Conservation (phyloP, 1,140 invertebrate genomes). For the Heliconius melpomene region DNA sequence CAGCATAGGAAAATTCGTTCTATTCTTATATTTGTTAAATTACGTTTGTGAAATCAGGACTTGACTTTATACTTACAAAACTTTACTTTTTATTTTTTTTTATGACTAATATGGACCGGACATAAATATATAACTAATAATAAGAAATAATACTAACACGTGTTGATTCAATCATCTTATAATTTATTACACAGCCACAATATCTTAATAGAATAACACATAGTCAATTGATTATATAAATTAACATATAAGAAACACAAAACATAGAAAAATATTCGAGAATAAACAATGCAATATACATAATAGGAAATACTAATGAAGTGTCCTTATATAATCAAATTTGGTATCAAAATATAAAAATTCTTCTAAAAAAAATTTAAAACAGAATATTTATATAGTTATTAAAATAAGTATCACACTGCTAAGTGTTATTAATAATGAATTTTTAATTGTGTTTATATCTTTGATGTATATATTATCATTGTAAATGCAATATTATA, state of each 20-base stretch:
- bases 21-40: no score
- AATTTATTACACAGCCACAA: conserved; percentile 44
- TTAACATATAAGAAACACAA: conserved; percentile 13
- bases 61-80: no score
- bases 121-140: neutral
- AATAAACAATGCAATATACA: neutral
- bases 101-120: no score
- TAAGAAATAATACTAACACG: conserved; percentile 11
- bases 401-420: no score
- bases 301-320: neutral
- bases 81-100: no score
- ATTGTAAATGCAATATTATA: no score
- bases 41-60: no score
- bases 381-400: no score
- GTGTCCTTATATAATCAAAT: neutral
- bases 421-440: no score
- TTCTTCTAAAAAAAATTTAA: neutral
- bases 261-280: neutral
- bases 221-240: conserved; percentile 15
- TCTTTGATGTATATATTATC: no score
- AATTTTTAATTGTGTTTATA: no score
- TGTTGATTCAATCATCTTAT: conserved; percentile 28
- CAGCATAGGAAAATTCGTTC: no score
- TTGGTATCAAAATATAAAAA: conserved; percentile 4
- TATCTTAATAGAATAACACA: conserved; percentile 35